These are phyloP conservation scores for Ispidina lecontei DNA, from an alignment of 2,797 vertebrate species.

Conservation along the genomic window DNA sequence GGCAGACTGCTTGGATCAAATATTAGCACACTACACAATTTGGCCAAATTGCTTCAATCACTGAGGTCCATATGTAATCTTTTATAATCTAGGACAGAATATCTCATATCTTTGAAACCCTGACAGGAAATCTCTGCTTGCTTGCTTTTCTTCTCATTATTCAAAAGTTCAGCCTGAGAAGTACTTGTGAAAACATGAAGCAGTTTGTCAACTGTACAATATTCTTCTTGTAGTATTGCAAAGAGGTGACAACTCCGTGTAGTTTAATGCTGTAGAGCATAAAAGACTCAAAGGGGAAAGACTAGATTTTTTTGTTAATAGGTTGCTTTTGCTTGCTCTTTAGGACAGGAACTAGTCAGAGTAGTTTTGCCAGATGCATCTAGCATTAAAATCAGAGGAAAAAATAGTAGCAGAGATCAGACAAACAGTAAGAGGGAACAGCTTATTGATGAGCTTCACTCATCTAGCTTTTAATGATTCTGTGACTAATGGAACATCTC, in stretches of 20 bases:
- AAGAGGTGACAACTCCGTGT: not conserved
- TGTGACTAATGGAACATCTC: not conserved
- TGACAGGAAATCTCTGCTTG: not conserved
- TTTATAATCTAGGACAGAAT: not conserved
- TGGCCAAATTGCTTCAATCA: not conserved
- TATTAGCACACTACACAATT: not conserved
- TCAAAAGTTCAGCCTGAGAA: not conserved
- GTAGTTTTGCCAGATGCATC: not conserved
- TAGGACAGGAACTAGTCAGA: not conserved
- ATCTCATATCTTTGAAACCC: not conserved
- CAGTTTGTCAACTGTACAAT: not conserved
- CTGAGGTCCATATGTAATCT: not conserved
- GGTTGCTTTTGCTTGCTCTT: not conserved
- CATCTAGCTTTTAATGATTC: not conserved
- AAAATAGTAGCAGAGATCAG: not conserved
- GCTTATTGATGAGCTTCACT: not conserved
- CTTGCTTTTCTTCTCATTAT: not conserved
- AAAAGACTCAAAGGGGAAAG: not conserved
- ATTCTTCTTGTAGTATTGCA: not conserved
- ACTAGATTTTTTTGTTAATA: not conserved
- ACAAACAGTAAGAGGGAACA: not conserved
- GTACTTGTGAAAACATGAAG: not conserved
- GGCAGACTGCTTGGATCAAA: not conserved
- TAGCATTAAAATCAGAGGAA: not conserved
- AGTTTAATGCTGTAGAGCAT: not conserved